Percentiles rank a stretch among this genome's conserved stretches.
Conservation (phyloP, 2,113 vertebrate species). For the Corvus moneduloides region DNA sequence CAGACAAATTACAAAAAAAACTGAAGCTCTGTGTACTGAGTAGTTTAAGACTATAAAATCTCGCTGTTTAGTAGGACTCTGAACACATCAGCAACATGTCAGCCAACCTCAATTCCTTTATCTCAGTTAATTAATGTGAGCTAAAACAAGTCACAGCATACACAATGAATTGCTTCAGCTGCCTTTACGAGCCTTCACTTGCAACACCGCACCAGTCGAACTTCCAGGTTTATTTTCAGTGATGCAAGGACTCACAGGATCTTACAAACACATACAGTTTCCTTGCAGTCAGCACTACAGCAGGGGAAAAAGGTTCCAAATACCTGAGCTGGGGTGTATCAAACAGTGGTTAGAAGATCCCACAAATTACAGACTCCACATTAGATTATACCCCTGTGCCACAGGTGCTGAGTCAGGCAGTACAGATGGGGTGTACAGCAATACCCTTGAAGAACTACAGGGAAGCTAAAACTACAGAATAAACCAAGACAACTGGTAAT, state of each 20-base stretch:
- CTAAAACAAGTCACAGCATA: background rate
- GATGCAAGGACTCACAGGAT: background rate
- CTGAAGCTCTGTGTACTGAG: background rate
- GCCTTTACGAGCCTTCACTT: background rate
- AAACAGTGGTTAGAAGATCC: background rate
- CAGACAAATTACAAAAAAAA: background rate
- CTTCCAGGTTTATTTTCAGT: background rate
- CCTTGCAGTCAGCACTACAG: slow-evolving; percentile 1
- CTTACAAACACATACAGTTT: background rate
- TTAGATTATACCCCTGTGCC: background rate
- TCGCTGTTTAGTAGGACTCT: background rate
- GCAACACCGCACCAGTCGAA: background rate
- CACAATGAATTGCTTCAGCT: background rate
- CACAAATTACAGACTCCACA: background rate
- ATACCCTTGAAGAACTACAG: background rate
- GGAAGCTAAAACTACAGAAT: background rate
- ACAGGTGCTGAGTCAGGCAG: background rate
- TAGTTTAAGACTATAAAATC: background rate
- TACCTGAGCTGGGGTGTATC: background rate
- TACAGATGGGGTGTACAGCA: background rate
- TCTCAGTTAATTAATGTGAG: background rate
- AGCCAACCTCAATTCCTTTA: background rate
- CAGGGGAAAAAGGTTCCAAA: background rate
- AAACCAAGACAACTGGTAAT: background rate
- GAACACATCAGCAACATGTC: background rate